Evolutionary conservation across 2,113 vertebrate species (phyloP), one percentile per base, ranked within the genome.

Genomic region (Pseudorasbora parva): DNA sequence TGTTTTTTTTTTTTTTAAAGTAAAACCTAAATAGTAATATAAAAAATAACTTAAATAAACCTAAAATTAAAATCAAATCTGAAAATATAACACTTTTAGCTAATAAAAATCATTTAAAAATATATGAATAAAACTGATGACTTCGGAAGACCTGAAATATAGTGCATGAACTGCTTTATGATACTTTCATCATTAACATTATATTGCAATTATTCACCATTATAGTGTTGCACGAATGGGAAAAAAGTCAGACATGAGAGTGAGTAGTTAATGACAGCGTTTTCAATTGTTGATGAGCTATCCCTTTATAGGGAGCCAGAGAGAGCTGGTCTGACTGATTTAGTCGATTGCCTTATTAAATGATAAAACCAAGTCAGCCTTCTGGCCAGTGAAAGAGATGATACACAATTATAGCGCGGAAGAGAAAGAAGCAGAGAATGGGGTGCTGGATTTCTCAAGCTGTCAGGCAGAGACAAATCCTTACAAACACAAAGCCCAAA

Each of bases 291-390:
- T 41, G n/a, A 14, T 60, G 73, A 23, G 25, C 21, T 30, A 43
- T 23, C 37, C 59, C 8, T 73, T 66, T 47, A 66, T 23, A 80
- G 64, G 69, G 6, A 74, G 60, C 72, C 51, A 51, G 68, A 57
- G 76, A 83, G 59, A 83, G 21, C 25, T 25, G 54, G 72, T 56
- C 59, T 81, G 75, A 82, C 64, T 81, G 37, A 82, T 85, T 82
- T 85, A 85, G 84, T 27, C 45, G 86, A 82, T 62, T 84, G 77
- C 73, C 82, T 85, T 87, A 85, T 87, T 85, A 87, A 85, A 78
- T 60, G 80, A 85, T 87, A 85, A 85, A 85, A 81, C 83, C 7
- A 17, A 77, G 43, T 66, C 57, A 69, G 80, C 79, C 79, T 78
- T 51, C 79, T 79, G 79, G 81, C 59, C 43, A 74, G 37, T 60